Conservation (phyloP, 2,888 invertebrate species). For the Seladonia tumulorum region DNA sequence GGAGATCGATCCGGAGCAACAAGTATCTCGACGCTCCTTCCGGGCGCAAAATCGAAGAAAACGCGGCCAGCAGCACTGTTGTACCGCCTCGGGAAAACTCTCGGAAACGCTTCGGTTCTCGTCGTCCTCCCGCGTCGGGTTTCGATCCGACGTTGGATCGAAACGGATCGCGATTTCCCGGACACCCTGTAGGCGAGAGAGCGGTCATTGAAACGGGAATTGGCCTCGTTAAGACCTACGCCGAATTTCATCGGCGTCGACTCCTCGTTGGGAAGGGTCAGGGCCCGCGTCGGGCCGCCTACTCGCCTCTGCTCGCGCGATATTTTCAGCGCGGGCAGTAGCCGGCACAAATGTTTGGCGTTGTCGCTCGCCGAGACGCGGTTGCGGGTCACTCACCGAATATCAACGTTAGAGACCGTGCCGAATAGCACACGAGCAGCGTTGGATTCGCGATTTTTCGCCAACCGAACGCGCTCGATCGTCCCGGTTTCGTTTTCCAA, state of each 20-base stretch:
- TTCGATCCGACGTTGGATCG: neutral
- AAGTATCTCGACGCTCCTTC: conserved; percentile 60
- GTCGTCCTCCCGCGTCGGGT: neutral
- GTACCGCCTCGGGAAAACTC: neutral
- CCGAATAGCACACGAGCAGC: neutral
- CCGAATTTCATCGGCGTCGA: conserved; percentile 55
- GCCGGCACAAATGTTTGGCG: conserved; percentile 77
- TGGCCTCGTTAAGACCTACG: conserved; percentile 53
- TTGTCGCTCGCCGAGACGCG: conserved; percentile 75
- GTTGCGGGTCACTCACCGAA: conserved; percentile 83
- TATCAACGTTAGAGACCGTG: conserved; percentile 64
- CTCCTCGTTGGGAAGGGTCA: conserved; percentile 79
- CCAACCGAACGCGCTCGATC: neutral
- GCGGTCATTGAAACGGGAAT: conserved; percentile 35
- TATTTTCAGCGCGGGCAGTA: conserved; percentile 83
- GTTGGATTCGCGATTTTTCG: neutral
- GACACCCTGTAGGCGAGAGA: conserved; percentile 6
- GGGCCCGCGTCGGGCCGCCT: conserved; percentile 58
- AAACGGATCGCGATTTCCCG: neutral
- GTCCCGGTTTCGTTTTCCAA: too few relatives aligned
- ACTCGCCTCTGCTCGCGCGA: conserved; percentile 55
- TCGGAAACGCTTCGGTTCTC: neutral
- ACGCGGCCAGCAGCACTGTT: neutral
- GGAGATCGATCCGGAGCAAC: conserved; percentile 64
- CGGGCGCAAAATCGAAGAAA: conserved; percentile 47